Evolutionary conservation across 2,888 invertebrate genomes (phyloP), one percentile per base, ranked within the genome.

Genomic region (Blastobasis lacticolella): DNA sequence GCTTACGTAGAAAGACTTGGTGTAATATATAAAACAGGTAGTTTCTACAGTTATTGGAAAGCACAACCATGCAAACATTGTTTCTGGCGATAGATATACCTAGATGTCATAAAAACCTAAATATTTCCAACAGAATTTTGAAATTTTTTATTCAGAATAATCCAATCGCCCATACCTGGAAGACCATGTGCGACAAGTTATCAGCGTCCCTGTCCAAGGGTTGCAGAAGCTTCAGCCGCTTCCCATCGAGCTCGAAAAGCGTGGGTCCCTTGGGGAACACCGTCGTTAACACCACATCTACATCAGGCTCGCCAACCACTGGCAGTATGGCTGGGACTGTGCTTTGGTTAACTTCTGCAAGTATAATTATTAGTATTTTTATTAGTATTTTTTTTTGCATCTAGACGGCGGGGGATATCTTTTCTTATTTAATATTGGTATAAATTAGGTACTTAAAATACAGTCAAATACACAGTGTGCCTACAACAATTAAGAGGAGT

Each of bases 131-230:
- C 23, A 23, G 3, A 23, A 23, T 23, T 23, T n/a, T n/a, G n/a
- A n/a, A n/a, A n/a, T n/a, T n/a, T n/a, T n/a, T n/a, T 23, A 3
- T 23, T 2, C 23, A 23, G 3, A 23, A 23, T 23, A 23, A 23
- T 23, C 7, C 9, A 40, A 6, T 3, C 42, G 45, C 40, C 57
- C 76, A 81, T 79, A 95, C 95, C 92, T 96, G 95, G 75, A 96
- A 95, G 38, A 95, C 94, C 80, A 95, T 93, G 82, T 96, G 95
- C 52, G 95, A 95, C 52, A 95, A 88, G 73, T 95, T 95, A 66
- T 95, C 94, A 51, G 91, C 93, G 81, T 97, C 96, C 67, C 96
- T 91, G 77, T 97, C 96, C 49, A 97, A 83, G 0, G 96, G 95
- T 61, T 93, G 90, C 51, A 95, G 81, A 50, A 97, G 89, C 71